Conservation (phyloP, 2,113 vertebrate genomes). For the Rhinoderma darwinii region DNA sequence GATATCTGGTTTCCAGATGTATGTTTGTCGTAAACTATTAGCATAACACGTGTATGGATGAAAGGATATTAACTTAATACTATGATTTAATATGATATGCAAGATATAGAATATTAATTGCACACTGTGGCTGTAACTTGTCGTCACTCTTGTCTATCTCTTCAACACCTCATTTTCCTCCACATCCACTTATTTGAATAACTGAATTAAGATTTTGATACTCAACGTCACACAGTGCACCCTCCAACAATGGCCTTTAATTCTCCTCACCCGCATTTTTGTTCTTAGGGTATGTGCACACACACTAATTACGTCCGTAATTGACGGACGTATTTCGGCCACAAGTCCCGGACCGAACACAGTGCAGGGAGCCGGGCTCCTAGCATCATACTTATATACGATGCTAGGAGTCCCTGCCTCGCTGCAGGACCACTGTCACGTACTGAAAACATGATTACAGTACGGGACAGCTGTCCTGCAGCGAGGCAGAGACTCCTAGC, state of each 20-base stretch:
- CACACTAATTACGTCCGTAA: too few relatives aligned
- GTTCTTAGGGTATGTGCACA: too few relatives aligned
- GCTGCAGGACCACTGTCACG: too few relatives aligned
- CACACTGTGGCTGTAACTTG: neutral
- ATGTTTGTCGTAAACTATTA: neutral
- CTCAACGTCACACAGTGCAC: neutral
- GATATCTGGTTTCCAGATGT: neutral
- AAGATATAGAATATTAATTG: neutral
- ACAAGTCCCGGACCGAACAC: too few relatives aligned
- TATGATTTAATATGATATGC: neutral
- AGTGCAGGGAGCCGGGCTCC: too few relatives aligned
- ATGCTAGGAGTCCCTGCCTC: too few relatives aligned
- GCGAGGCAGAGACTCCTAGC: too few relatives aligned
- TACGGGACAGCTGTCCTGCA: too few relatives aligned
- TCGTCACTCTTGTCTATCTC: neutral
- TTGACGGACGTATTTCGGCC: too few relatives aligned
- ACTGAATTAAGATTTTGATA: neutral
- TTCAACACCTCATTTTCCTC: neutral
- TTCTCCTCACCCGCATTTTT: neutral
- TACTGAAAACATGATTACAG: too few relatives aligned
- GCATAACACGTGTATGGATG: neutral
- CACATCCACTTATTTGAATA: conserved; percentile 15
- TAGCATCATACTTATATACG: too few relatives aligned
- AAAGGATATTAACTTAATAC: neutral
- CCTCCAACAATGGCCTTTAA: neutral